Evolutionary conservation across 1,140 invertebrate species (phyloP), one percentile per base, ranked within the genome.

Genomic region (Cydia strobilella): DNA sequence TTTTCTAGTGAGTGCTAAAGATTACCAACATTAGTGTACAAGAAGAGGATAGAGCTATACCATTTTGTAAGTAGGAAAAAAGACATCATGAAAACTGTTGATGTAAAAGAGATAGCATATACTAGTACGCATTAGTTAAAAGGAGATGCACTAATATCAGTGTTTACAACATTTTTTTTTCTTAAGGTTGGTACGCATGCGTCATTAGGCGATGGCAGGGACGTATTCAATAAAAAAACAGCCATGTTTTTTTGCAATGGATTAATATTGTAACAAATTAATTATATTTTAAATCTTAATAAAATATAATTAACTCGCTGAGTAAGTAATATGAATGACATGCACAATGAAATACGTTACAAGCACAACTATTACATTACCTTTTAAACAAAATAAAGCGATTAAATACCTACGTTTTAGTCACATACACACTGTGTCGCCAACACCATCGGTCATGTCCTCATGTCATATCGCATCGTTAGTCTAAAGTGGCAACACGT

Each of bases 131-230:
- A 25, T 5, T 25, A 62, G 83, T 66, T 76, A 73, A 76, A 90
- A 77, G 80, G 86, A 86, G 88, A 90, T 31, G 65, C 48, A 51
- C 75, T 80, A 79, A 90, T 87, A 88, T 87, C 85, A 88, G 83
- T 84, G 76, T 75, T 74, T 81, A 81, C 84, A 86, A 84, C 82
- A 87, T 15, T 84, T 87, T 85, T 84, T 84, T 78, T 80, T 74
- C 78, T 86, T 81, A 81, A 78, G 85, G 84, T 88, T 90, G 88
- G 88, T 85, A 90, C 90, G 89, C 90, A 91, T 92, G 90, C 90
- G 89, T 92, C 85, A 91, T 84, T 84, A 80, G 31, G 65, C 72
- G 77, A 76, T 59, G n/a, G 20, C 88, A 90, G 90, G 84, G 79
- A 54, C 76, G 86, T 81, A 88, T 72, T 89, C 12, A 54, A 73